These are phyloP conservation scores for Brachyrhaphis roseni DNA, from an alignment of 2,797 vertebrate species.

Conservation along the genomic window DNA sequence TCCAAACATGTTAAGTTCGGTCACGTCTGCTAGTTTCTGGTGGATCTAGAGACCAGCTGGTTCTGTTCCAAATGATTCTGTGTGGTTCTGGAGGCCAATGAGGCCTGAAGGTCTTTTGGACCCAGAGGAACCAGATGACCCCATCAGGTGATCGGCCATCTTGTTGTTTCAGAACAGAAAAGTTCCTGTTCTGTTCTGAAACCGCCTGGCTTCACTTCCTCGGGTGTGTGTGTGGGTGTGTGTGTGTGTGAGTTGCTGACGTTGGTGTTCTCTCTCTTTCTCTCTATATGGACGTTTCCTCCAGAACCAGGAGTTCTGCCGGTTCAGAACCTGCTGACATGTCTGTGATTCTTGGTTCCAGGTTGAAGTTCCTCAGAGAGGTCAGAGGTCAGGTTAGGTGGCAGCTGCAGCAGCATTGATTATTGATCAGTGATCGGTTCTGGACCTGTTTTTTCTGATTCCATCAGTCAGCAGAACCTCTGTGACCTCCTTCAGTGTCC, in stretches of 20 bases:
- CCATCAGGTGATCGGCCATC: no score
- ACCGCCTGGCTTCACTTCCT: background rate
- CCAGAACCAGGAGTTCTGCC: background rate
- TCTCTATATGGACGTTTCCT: background rate
- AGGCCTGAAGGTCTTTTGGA: no score
- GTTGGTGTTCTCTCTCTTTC: background rate
- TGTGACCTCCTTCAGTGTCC: no score
- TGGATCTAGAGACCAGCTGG: no score
- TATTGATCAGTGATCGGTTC: background rate
- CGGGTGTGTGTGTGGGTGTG: no score
- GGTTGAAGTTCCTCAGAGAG: background rate
- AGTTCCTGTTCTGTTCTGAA: background rate
- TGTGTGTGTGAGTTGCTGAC: background rate
- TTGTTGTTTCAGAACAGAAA: no score
- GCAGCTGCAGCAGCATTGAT: background rate
- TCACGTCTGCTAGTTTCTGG: no score
- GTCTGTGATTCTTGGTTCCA: background rate
- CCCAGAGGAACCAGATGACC: no score
- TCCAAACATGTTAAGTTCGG: no score
- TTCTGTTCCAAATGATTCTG: no score
- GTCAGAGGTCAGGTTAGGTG: background rate
- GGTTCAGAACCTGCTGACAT: background rate
- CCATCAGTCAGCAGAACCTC: no score
- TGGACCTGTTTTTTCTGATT: background rate
- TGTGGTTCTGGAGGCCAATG: no score